A percentile compares a stretch with the other conserved stretches of the same genome.
phyloP scores from a whole-genome alignment of 2,888 invertebrate genomes.

The Microdon myrmicae region DNA sequence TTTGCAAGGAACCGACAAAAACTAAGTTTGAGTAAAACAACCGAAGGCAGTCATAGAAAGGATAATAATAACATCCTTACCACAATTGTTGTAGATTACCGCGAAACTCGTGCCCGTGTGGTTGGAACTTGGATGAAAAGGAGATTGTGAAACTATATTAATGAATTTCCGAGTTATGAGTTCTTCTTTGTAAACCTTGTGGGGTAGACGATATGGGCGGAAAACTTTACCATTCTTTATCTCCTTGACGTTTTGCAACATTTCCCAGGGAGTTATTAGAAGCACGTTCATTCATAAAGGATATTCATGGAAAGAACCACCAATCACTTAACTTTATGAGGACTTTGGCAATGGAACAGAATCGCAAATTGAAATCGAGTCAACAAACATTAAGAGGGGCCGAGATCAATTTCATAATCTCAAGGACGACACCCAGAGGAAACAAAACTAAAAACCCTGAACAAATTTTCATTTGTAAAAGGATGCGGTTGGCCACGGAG shows the following conservation, averaged over 20 bases:
- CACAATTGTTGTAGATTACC: slow-evolving; percentile 9
- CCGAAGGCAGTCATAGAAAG: slow-evolving; percentile 14
- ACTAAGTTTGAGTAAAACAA: too few species aligned
- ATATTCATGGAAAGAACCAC: neutral
- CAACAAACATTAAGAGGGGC: too few species aligned
- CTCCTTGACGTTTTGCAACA: neutral
- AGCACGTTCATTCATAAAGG: neutral
- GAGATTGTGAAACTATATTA: neutral
- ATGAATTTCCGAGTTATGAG: slow-evolving; percentile 4
- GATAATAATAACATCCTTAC: slow-evolving; percentile 15
- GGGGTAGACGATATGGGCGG: too few species aligned
- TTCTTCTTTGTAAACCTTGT: neutral
- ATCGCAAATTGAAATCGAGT: slow-evolving; percentile 5
- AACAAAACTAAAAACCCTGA: too few species aligned
- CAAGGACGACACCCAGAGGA: too few species aligned
- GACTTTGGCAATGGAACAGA: neutral
- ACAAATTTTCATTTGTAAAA: too few species aligned
- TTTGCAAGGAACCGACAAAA: too few species aligned
- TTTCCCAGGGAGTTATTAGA: neutral
- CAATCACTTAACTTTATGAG: neutral
- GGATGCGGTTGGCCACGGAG: too few species aligned
- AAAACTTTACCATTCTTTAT: too few species aligned
- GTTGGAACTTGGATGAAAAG: too few species aligned
- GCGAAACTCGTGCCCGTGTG: neutral
- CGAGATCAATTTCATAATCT: too few species aligned